These are phyloP conservation scores for Crematogaster levior DNA, from an alignment of 2,888 invertebrate genomes.

Conservation along the genomic window DNA sequence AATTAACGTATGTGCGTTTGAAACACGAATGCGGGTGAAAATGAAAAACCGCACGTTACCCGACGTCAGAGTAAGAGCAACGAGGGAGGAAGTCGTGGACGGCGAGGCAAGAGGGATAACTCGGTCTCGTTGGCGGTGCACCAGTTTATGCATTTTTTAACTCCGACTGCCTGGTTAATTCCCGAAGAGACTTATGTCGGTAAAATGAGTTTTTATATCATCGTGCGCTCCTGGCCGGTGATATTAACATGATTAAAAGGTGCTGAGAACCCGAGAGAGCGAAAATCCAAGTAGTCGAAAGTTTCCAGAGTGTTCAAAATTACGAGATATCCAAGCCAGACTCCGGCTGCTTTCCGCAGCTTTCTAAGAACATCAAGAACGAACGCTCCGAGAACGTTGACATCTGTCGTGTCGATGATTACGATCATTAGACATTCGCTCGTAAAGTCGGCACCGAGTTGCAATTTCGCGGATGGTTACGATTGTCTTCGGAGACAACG, in stretches of 20 bases:
- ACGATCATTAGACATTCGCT: slow-evolving; percentile 40
- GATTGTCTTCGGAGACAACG: slow-evolving; percentile 24
- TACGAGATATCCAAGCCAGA: neutral
- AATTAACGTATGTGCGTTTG: slow-evolving; percentile 57
- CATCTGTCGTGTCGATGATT: slow-evolving; percentile 44
- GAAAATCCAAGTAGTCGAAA: neutral
- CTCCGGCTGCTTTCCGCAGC: neutral
- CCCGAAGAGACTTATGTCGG: slow-evolving; percentile 35
- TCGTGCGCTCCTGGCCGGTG: slow-evolving; percentile 11
- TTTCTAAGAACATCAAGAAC: slow-evolving; percentile 2
- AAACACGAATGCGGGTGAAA: slow-evolving; percentile 43
- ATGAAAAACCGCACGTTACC: slow-evolving; percentile 47
- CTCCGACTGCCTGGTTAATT: slow-evolving; percentile 39
- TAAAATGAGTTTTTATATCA: slow-evolving; percentile 34
- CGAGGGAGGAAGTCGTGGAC: slow-evolving; percentile 14
- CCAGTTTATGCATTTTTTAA: slow-evolving; percentile 49
- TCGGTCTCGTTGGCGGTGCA: slow-evolving; percentile 36
- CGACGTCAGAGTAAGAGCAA: slow-evolving; percentile 15
- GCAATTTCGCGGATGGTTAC: slow-evolving; percentile 7
- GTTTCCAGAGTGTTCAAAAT: neutral
- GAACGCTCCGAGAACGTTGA: slow-evolving; percentile 21
- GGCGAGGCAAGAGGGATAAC: slow-evolving; percentile 8
- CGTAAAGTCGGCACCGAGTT: slow-evolving; percentile 3
- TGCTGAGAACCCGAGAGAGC: neutral
- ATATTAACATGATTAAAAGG: slow-evolving; percentile 41